Percentiles rank a stretch among this genome's conserved stretches.
Conservation (phyloP, 2,113 vertebrate species). For the Candoia aspera region DNA sequence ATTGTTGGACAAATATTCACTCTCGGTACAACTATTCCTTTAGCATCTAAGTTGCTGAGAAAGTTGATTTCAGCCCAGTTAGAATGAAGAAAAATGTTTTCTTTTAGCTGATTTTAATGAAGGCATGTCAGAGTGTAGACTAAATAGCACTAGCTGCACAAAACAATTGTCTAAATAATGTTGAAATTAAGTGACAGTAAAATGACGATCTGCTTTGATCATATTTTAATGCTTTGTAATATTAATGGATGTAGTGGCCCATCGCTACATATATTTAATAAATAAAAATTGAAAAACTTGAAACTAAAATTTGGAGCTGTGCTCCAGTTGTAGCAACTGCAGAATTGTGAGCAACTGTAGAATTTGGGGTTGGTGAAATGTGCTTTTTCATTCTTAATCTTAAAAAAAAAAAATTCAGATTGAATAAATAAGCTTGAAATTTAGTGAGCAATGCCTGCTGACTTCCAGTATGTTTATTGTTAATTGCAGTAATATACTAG, state of each 20-base stretch:
- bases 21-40: too few relatives aligned
- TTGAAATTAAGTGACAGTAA: too few relatives aligned
- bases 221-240: neutral
- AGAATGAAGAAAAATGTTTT: neutral
- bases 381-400: neutral
- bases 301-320: neutral
- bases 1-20: neutral
- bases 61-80: neutral
- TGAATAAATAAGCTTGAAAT: neutral
- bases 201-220: too few relatives aligned
- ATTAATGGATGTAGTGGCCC: neutral
- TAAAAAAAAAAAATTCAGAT: neutral
- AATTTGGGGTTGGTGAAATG: neutral
- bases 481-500: neutral
- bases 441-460: neutral
- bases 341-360: neutral
- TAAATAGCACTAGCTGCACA: too few relatives aligned
- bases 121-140: too few relatives aligned
- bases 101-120: too few relatives aligned
- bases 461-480: neutral
- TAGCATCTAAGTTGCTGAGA: too few relatives aligned
- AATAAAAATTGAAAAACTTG: neutral
- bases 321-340: neutral
- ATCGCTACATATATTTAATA: neutral
- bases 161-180: too few relatives aligned